Evolutionary conservation across 2,113 vertebrate species (phyloP).

Genomic region (Aramus guarauna): DNA sequence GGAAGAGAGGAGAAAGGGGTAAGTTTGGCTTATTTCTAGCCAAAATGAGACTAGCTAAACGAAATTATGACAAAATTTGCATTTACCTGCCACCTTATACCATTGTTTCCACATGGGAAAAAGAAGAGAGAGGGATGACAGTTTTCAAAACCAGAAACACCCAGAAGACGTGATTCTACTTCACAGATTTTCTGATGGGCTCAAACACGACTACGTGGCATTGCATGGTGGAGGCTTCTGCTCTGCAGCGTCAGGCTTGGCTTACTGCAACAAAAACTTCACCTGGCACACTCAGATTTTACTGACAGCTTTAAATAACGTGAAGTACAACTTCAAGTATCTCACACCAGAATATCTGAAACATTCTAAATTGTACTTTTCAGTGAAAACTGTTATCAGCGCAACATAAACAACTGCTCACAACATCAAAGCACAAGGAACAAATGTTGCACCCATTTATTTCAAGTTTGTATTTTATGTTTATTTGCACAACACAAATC

Average conservation of each 20-base stretch:
- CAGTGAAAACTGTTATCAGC: not conserved
- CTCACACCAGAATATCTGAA: not conserved
- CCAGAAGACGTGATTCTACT: not conserved
- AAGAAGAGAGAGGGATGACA: not conserved
- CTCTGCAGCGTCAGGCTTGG: not conserved
- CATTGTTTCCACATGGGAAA: not conserved
- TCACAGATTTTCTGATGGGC: not conserved
- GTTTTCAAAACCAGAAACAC: not conserved
- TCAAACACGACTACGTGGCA: not conserved
- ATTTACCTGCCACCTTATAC: not conserved
- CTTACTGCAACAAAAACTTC: not conserved
- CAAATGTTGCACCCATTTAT: not conserved
- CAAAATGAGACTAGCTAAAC: not conserved
- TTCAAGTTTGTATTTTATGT: constrained; percentile 11
- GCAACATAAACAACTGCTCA: not conserved
- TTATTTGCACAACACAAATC: constrained; percentile 54
- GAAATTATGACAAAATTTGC: not conserved
- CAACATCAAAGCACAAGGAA: not conserved
- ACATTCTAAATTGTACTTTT: not conserved
- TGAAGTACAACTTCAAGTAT: not conserved
- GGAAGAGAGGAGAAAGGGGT: not conserved
- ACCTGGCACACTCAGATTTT: not conserved
- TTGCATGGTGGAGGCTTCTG: not conserved
- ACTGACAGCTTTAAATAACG: not conserved
- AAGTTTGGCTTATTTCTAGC: not conserved